Percentiles rank a stretch among this genome's conserved stretches.
These are phyloP conservation scores for Panorpa germanica DNA, from an alignment of 2,888 invertebrate genomes.

Conservation along the genomic window DNA sequence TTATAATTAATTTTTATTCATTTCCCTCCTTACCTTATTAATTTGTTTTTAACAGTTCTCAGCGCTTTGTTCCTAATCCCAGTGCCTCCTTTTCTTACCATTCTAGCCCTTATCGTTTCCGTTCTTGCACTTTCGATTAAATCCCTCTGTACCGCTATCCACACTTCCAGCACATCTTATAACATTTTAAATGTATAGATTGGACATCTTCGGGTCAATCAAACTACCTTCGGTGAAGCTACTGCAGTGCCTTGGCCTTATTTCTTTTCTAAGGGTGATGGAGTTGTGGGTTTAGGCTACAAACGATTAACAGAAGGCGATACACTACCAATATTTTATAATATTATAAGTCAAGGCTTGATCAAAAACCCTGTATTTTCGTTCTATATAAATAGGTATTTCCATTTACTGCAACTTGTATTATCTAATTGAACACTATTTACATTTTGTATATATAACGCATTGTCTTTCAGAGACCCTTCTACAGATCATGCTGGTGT, in stretches of 20 bases:
- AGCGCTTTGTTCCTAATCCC: too few relatives aligned
- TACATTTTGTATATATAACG: too few relatives aligned
- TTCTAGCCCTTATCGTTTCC: too few relatives aligned
- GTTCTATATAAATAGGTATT: slow-evolving; percentile 46
- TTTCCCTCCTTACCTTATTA: too few relatives aligned
- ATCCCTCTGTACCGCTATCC: too few relatives aligned
- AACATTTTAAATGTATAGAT: slow-evolving; percentile 26
- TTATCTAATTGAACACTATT: too few relatives aligned
- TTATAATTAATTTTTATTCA: too few relatives aligned
- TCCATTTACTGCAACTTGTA: too few relatives aligned
- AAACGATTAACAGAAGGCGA: slow-evolving; percentile 29
- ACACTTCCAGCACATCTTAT: too few relatives aligned
- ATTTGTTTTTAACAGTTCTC: too few relatives aligned
- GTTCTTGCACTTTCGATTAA: too few relatives aligned
- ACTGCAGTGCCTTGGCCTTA: slow-evolving; percentile 41
- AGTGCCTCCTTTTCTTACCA: too few relatives aligned
- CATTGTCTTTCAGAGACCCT: slow-evolving; percentile 28
- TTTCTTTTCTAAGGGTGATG: slow-evolving; percentile 46
- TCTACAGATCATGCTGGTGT: slow-evolving; percentile 31
- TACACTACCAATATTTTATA: slow-evolving; percentile 43
- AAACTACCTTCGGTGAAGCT: slow-evolving; percentile 52
- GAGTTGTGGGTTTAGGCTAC: slow-evolving; percentile 46
- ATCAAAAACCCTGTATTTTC: slow-evolving; percentile 37
- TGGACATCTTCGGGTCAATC: slow-evolving; percentile 29
- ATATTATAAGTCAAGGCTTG: slow-evolving; percentile 32